These are phyloP conservation scores for Antigone vipio DNA, from an alignment of 2,113 vertebrate species.

Conservation along the genomic window DNA sequence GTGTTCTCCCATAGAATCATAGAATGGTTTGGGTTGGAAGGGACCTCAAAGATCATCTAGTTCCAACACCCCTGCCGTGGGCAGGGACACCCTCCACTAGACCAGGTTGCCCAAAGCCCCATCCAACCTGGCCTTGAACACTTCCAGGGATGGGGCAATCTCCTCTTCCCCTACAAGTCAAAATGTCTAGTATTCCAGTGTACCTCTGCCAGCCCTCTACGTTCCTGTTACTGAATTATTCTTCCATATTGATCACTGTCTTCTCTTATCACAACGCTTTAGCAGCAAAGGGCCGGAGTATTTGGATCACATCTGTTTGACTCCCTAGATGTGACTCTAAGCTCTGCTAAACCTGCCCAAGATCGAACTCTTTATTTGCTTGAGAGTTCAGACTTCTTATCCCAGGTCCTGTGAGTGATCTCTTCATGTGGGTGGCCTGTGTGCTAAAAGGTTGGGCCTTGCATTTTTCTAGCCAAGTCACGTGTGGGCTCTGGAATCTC, in stretches of 20 bases:
- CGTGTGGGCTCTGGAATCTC: constrained; percentile 47
- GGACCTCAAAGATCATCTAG: no score
- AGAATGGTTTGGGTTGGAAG: no score
- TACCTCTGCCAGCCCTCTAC: neutral
- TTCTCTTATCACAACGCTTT: neutral
- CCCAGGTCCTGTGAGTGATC: constrained; percentile 25
- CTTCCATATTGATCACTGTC: neutral
- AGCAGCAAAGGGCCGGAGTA: neutral
- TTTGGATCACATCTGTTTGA: neutral
- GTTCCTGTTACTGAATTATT: neutral
- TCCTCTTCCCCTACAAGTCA: neutral
- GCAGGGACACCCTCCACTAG: no score
- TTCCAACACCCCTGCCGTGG: no score
- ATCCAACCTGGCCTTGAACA: no score
- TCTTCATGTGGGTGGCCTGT: constrained; percentile 48
- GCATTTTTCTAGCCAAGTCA: constrained; percentile 51
- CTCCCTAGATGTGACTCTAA: neutral
- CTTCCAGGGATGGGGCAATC: no score
- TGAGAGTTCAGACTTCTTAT: constrained; percentile 34
- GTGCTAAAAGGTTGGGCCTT: constrained; percentile 34
- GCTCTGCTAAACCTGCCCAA: neutral
- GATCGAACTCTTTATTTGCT: constrained; percentile 39
- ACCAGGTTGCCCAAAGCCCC: no score
- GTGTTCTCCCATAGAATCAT: neutral
- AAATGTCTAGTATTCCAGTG: neutral